A percentile compares a stretch with the other conserved stretches of the same genome.
These are phyloP conservation scores for Limanda limanda DNA, from an alignment of 2,113 vertebrate species.

Conservation along the genomic window DNA sequence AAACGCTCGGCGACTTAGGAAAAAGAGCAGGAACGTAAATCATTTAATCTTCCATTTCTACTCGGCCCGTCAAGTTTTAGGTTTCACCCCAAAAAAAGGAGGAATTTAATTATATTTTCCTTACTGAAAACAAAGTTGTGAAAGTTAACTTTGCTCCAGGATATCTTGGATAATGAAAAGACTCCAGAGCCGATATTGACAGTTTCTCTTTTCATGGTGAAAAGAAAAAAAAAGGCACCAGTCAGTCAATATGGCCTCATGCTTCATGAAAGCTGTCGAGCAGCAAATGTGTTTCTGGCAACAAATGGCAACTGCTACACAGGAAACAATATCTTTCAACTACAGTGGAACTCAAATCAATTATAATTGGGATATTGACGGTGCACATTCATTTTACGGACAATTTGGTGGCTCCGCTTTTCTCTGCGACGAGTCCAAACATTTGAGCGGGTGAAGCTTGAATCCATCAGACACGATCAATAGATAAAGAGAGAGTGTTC, in stretches of 20 bases:
- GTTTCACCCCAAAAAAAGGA: not conserved
- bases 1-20: slow-evolving; percentile 10
- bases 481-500: not conserved
- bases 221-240: slow-evolving; percentile 11
- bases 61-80: slow-evolving; percentile 16
- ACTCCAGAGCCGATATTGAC: slow-evolving; percentile 62
- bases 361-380: slow-evolving; percentile 46
- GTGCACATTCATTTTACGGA: slow-evolving; percentile 5
- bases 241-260: slow-evolving; percentile 60
- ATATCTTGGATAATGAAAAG: slow-evolving; percentile 61
- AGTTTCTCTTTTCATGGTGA: slow-evolving; percentile 47
- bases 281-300: slow-evolving; percentile 55
- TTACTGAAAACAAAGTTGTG: slow-evolving; percentile 18
- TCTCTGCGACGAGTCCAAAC: slow-evolving; percentile 17
- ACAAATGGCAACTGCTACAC: slow-evolving; percentile 44
- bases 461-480: slow-evolving; percentile 12
- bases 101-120: not conserved
- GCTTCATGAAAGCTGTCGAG: slow-evolving; percentile 65
- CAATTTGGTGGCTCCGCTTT: slow-evolving; percentile 12
- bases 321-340: slow-evolving; percentile 59
- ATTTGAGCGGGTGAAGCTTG: not conserved
- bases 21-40: slow-evolving; percentile 26
- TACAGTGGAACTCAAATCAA: slow-evolving; percentile 46
- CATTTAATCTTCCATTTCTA: slow-evolving; percentile 42
- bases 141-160: slow-evolving; percentile 50